Evolutionary conservation across 2,888 invertebrate species (phyloP).

Genomic region (Xestia sexstrigata): DNA sequence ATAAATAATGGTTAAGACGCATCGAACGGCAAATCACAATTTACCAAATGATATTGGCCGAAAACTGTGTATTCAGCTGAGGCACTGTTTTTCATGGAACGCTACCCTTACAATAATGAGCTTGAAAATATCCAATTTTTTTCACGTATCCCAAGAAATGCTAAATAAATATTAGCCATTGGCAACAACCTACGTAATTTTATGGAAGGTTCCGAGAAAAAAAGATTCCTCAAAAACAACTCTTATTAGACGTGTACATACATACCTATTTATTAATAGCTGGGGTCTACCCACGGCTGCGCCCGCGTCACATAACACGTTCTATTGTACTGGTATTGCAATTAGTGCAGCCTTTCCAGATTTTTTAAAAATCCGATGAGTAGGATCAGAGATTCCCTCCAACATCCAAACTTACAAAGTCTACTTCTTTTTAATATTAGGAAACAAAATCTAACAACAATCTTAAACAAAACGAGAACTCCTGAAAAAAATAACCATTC

Average conservation of each 20-base stretch:
- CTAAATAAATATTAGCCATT: neutral
- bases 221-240: neutral
- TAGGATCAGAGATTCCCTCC: neutral
- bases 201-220: neutral
- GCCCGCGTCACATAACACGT: neutral
- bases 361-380: neutral
- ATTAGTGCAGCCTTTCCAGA: neutral
- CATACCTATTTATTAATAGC: neutral
- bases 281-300: neutral
- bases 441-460: neutral
- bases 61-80: neutral
- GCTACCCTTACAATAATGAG: neutral
- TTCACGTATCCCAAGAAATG: neutral
- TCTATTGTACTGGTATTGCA: neutral
- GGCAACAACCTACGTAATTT: neutral
- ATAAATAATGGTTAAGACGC: neutral
- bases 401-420: neutral
- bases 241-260: neutral
- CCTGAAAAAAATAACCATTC: conserved; percentile 7
- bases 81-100: neutral
- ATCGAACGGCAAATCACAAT: neutral
- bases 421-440: neutral
- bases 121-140: neutral
- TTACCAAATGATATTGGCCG: neutral
- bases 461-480: neutral